Evolutionary conservation across 2,888 invertebrate genomes (phyloP), one percentile per base, ranked within the genome.

Genomic region (Mactromeris polynyma): DNA sequence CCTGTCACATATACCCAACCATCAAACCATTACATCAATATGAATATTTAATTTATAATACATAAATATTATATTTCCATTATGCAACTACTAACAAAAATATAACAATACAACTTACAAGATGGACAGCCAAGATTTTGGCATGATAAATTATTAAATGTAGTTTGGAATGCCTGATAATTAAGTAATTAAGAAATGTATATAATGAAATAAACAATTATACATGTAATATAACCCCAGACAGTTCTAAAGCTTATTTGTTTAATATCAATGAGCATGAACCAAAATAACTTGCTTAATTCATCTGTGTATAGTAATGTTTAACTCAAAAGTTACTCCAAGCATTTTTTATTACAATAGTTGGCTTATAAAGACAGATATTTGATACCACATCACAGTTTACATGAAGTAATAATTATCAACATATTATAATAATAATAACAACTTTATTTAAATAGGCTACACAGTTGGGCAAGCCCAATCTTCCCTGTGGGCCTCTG

Each of bases 181-280:
- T n/a, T n/a, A n/a, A n/a, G 73, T 33, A 73, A 73, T 73, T 73
- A 73, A 73, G 73, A 73, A 73, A 73, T 73, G 6, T n/a, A 64
- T 64, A 73, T 36, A 73, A 73, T 36, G 11, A 73, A 73, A 36
- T 73, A 73, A 73, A 73, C 19, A 73, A 73, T 33, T 73, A 38
- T 79, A 73, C 73, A 84, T 84, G 84, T 78, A 84, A 84, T 84
- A 26, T 84, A 83, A 83, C 69, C 19, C 54, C n/a, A 26, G 19
- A 51, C 17, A 46, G 73, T 78, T 77, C n/a, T 38, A 11, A 38
- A 36, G 26, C 17, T 0, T 38, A 78, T 84, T 78, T 84, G 78
- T 84, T 33, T 84, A 31, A 26, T 84, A 54, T 54, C 84, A 84
- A 40, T 84, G 54, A 36, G 78, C 84, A 84, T 83, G 69, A 84